These are phyloP conservation scores for Agriopis aurantiaria DNA, from an alignment of 2,888 invertebrate genomes.

Conservation along the genomic window DNA sequence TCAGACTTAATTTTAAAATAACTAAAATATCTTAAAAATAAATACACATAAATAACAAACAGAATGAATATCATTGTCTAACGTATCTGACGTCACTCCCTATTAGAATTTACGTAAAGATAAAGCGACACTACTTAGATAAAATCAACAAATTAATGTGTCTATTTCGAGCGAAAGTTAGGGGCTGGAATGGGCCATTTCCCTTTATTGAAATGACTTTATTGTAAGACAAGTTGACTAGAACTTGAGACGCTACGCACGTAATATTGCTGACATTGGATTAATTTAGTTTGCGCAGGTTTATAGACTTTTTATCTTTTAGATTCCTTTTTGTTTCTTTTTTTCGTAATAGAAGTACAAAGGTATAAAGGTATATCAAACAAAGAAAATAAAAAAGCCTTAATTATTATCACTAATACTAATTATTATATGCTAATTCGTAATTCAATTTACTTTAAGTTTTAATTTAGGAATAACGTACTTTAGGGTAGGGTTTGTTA, in stretches of 20 bases:
- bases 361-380: no score
- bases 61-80: not conserved
- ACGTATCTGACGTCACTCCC: not conserved
- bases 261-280: constrained; percentile 29
- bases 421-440: no score
- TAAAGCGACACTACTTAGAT: constrained; percentile 20
- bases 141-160: constrained; percentile 32
- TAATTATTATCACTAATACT: no score
- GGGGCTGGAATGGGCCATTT: constrained; percentile 37
- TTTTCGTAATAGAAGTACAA: no score
- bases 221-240: constrained; percentile 32
- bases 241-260: constrained; percentile 29
- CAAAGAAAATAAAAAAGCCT: no score
- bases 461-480: not conserved
- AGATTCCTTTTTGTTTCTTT: constrained; percentile 6
- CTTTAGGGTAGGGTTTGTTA: no score
- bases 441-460: constrained; percentile 3
- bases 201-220: constrained; percentile 43
- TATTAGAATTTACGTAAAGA: constrained; percentile 10
- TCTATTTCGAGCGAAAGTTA: constrained; percentile 29
- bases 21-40: no score
- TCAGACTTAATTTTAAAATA: no score
- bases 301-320: constrained; percentile 30
- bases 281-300: constrained; percentile 26
- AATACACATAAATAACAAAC: no score